Conservation (phyloP, 92 coral and sea anemone genomes). For the Desmophyllum pertusum region DNA sequence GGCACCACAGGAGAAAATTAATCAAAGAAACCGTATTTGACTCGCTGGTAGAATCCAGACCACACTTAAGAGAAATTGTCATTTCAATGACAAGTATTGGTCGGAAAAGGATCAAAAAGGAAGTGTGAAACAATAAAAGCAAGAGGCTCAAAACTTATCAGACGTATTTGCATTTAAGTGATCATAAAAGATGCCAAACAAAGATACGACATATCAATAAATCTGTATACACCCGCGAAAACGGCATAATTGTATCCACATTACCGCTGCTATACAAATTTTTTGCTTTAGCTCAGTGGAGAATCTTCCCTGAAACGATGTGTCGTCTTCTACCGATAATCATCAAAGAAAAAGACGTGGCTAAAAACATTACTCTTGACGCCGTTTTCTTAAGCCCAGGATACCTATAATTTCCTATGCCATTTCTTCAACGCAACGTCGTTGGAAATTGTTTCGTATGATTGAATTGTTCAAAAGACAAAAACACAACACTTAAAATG, state of each 20-base stretch:
- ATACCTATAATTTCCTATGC: not conserved
- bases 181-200: not conserved
- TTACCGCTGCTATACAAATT: not conserved
- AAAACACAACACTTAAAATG: not conserved
- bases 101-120: not conserved
- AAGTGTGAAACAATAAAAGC: not conserved
- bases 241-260: not conserved
- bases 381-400: not conserved
- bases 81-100: not conserved
- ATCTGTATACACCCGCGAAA: not conserved
- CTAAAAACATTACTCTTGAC: not conserved
- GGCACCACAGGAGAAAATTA: not conserved
- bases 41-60: not conserved
- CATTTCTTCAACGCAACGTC: not conserved
- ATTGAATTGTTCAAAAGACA: not conserved
- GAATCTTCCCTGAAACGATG: not conserved
- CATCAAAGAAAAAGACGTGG: not conserved
- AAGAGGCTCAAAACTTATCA: too few species aligned
- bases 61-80: not conserved
- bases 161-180: not conserved
- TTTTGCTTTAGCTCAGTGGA: not conserved
- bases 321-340: not conserved
- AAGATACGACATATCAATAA: conserved; percentile 1
- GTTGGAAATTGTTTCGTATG: not conserved
- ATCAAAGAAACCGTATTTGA: too few species aligned